phyloP scores from a whole-genome alignment of 2,797 vertebrate genomes.

The Hylomyscus alleni region DNA sequence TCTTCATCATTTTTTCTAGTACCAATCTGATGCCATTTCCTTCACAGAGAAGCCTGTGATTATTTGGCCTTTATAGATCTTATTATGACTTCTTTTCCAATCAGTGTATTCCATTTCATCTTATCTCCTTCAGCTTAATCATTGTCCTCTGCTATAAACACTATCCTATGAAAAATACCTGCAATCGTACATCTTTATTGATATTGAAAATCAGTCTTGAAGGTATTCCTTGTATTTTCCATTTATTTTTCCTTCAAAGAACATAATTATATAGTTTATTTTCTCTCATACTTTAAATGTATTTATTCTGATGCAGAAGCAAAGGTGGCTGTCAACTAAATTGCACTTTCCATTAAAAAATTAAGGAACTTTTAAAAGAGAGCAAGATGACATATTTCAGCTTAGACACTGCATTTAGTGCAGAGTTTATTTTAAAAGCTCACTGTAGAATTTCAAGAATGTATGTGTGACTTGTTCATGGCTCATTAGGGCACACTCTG shows the following conservation, averaged over 20 bases:
- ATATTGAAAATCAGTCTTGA: conserved; percentile 27
- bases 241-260: conserved; percentile 41
- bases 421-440: conserved; percentile 59
- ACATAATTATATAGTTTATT: conserved; percentile 10
- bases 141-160: neutral
- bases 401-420: conserved; percentile 42
- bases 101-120: neutral
- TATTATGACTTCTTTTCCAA: neutral
- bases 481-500: conserved; percentile 66
- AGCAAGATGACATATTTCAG: conserved; percentile 63
- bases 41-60: neutral
- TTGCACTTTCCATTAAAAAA: conserved; percentile 59
- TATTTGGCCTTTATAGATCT: conserved; percentile 14
- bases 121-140: neutral
- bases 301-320: conserved; percentile 44
- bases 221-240: conserved; percentile 27
- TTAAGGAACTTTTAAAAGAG: conserved; percentile 60
- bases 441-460: conserved; percentile 65
- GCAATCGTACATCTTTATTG: neutral
- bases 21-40: neutral
- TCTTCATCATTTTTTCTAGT: neutral
- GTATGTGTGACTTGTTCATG: conserved; percentile 5
- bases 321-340: conserved; percentile 68
- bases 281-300: conserved; percentile 30
- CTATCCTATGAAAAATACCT: conserved; percentile 11